Conservation (phyloP, 2,113 vertebrate species). For the Silurus meridionalis region DNA sequence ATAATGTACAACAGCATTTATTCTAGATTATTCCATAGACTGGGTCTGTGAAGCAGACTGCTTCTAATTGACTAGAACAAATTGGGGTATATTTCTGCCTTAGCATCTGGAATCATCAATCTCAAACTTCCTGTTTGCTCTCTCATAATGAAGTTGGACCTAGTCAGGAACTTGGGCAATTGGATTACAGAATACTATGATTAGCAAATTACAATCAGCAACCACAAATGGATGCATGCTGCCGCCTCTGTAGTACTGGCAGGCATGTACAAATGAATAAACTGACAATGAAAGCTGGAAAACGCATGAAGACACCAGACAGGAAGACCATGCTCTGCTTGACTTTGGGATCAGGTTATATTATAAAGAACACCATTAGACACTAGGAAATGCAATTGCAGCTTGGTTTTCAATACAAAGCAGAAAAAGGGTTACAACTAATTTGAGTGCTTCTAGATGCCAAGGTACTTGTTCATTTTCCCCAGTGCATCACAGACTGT, state of each 20-base stretch:
- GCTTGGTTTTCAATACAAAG: constrained; percentile 13
- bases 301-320: neutral
- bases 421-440: neutral
- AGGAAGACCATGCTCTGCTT: constrained; percentile 8
- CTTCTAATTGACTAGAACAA: constrained; percentile 7
- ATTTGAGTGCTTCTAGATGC: constrained; percentile 77
- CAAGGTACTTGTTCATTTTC: constrained; percentile 97
- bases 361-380: constrained; percentile 4
- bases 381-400: neutral
- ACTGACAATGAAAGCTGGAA: constrained; percentile 4
- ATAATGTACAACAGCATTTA: neutral
- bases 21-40: neutral
- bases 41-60: neutral
- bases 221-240: constrained; percentile 20
- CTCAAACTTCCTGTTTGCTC: constrained; percentile 27
- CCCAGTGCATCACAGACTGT: constrained; percentile 93
- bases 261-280: constrained; percentile 13
- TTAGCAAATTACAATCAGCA: constrained; percentile 33
- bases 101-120: constrained; percentile 27
- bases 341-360: neutral
- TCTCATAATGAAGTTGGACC: constrained; percentile 33
- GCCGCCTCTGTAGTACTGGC: constrained; percentile 1
- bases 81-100: constrained; percentile 21
- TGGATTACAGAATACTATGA: constrained; percentile 32
- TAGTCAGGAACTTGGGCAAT: constrained; percentile 30